Evolutionary conservation across 2,797 vertebrate species (phyloP).

Genomic region (Chelmon rostratus): DNA sequence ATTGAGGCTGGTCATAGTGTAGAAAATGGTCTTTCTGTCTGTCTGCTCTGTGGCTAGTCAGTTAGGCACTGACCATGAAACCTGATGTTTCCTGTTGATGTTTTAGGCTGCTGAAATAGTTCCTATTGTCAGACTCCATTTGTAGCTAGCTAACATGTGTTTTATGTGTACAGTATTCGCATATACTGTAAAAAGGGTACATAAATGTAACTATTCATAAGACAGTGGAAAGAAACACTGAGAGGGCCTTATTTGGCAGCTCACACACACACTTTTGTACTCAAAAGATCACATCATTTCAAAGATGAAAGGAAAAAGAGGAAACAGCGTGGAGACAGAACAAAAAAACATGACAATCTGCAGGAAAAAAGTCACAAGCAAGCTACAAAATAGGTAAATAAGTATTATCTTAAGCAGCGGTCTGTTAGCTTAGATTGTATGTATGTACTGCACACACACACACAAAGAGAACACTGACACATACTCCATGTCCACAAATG

Average conservation of each 20-base stretch:
- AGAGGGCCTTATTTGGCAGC: background rate
- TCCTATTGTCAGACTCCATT: constrained; percentile 6
- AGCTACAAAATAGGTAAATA: background rate
- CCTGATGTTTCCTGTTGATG: constrained; percentile 35
- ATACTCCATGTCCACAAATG: constrained; percentile 42
- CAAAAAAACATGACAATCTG: background rate
- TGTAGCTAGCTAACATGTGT: background rate
- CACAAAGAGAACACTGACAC: background rate
- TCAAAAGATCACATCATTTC: background rate
- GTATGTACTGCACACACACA: background rate
- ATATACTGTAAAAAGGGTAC: constrained; percentile 14
- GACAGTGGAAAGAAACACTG: too few species aligned
- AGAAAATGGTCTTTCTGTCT: background rate
- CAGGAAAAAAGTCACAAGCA: background rate
- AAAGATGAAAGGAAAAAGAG: background rate
- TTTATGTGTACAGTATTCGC: constrained; percentile 5
- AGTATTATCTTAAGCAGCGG: background rate
- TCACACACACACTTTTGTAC: background rate
- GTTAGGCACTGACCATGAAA: constrained; percentile 12
- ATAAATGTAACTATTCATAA: constrained; percentile 1
- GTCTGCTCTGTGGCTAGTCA: background rate
- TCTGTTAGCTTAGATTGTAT: background rate
- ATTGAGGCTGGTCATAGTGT: background rate
- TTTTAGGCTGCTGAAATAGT: constrained; percentile 7
- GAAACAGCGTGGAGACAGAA: background rate